Evolutionary conservation across 2,797 vertebrate genomes (phyloP), one percentile per base, ranked within the genome.

Genomic region (Arnoldichthys spilopterus): DNA sequence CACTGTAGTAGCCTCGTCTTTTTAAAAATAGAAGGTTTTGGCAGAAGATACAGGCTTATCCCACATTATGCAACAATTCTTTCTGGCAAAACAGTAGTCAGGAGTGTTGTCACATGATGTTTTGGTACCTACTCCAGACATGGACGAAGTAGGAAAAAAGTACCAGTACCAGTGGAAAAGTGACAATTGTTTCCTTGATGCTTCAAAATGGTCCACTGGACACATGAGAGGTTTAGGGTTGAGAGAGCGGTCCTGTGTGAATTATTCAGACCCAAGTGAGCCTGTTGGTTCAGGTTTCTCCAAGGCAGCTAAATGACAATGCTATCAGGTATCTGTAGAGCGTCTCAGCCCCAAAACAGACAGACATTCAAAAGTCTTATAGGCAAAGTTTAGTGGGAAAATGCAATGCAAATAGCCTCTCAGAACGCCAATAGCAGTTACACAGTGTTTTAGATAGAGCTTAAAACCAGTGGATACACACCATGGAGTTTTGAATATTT

Each of bases 191-290:
- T 47, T 79, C 61, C 56, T 47, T 28, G 9, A 24, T n/a, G 47
- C 69, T 83, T 40, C 59, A 76, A 74, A 86, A 75, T 62, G 56
- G 74, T 76, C 77, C 72, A 85, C 49, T 76, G 78, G 81, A 89
- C 77, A 87, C 70, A 49, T 77, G 79, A 84, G 81, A 83, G 76
- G 84, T 70, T 56, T 28, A 18, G 76, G 82, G 83, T 71, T 88
- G 72, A 84, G 86, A 76, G 87, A 81, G 83, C 77, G 76, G 84
- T 69, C 76, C 78, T 88, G 83, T 83, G 61, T 81, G 82, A 94
- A 95, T 94, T 89, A 94, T 95, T 94, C 85, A 94, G 77, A 16
- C 84, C 82, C 78, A 79, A 43, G 82, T 58, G 40, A 84, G 80
- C 85, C 86, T 79, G 82, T 78, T 72, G 90, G 89, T 86, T 93